Evolutionary conservation across 1,140 invertebrate genomes (phyloP).

Genomic region (Neuroterus valhalla): DNA sequence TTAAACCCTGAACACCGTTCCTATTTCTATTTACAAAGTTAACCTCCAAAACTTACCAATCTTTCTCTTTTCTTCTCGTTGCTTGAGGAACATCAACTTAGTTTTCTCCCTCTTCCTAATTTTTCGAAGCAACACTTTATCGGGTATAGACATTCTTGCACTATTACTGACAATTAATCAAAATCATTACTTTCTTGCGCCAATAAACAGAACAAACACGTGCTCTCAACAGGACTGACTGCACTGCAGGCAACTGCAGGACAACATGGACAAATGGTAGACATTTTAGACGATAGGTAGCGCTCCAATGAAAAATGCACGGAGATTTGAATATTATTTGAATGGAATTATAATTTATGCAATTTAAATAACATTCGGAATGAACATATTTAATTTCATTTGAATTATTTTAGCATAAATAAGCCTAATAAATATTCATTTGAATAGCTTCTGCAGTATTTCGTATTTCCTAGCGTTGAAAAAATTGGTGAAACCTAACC

Average conservation of each 20-base stretch:
- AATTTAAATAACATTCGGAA: background rate
- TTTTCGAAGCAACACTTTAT: conserved; percentile 86
- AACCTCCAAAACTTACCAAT: conserved; percentile 56
- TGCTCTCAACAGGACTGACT: background rate
- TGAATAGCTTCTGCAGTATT: too few relatives aligned
- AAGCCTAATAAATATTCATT: too few relatives aligned
- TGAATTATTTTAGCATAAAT: too few relatives aligned
- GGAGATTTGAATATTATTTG: too few relatives aligned
- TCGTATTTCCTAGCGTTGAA: background rate
- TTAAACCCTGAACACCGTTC: conserved; percentile 34
- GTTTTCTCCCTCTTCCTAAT: conserved; percentile 85
- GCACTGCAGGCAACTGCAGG: too few relatives aligned
- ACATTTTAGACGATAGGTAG: too few relatives aligned
- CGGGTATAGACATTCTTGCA: conserved; percentile 83
- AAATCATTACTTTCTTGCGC: background rate
- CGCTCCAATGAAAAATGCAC: too few relatives aligned
- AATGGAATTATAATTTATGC: too few relatives aligned
- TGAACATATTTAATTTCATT: too few relatives aligned
- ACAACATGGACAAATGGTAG: too few relatives aligned
- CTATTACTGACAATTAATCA: conserved; percentile 70
- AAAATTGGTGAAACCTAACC: background rate
- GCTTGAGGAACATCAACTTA: conserved; percentile 78
- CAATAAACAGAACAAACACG: background rate
- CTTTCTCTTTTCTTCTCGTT: conserved; percentile 72
- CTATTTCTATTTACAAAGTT: background rate